Evolutionary conservation across 2,113 vertebrate species (phyloP).

Genomic region (Ciconia maguari): DNA sequence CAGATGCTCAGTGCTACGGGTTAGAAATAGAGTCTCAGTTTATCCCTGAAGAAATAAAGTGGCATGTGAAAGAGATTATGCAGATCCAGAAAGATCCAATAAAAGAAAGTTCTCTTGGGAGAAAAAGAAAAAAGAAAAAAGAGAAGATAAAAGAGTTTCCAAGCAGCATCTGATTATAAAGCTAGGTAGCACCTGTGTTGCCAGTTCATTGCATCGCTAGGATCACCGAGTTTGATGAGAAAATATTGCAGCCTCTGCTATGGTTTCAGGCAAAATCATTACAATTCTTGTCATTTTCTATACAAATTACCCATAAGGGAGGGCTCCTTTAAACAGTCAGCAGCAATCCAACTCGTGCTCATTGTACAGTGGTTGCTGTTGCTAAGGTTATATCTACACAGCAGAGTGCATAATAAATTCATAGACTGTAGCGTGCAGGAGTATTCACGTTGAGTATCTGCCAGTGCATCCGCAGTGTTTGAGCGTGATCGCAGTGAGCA

Average conservation of each 20-base stretch:
- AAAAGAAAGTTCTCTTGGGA: not conserved
- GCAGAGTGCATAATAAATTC: conserved; percentile 39
- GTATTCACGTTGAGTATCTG: not conserved
- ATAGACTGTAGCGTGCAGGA: not conserved
- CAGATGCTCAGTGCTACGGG: not conserved
- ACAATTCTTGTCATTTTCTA: conserved; percentile 20
- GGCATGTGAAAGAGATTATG: not conserved
- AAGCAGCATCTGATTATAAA: not conserved
- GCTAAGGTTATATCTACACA: conserved; percentile 49
- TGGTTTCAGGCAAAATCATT: conserved; percentile 18
- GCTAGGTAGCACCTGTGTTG: not conserved
- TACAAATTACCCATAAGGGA: conserved; percentile 16
- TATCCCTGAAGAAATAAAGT: not conserved
- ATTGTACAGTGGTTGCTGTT: conserved; percentile 21
- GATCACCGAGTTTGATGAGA: not conserved
- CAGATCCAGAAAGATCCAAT: not conserved
- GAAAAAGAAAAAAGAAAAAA: not conserved
- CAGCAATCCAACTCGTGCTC: not conserved
- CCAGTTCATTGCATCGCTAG: not conserved
- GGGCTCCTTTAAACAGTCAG: conserved; percentile 2
- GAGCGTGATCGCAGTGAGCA: not conserved
- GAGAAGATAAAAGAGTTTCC: not conserved
- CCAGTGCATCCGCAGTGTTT: not conserved
- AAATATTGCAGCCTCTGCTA: not conserved
- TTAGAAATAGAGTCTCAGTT: not conserved